Conservation (phyloP, 2,888 invertebrate species). For the Ichneumoninae sp. region DNA sequence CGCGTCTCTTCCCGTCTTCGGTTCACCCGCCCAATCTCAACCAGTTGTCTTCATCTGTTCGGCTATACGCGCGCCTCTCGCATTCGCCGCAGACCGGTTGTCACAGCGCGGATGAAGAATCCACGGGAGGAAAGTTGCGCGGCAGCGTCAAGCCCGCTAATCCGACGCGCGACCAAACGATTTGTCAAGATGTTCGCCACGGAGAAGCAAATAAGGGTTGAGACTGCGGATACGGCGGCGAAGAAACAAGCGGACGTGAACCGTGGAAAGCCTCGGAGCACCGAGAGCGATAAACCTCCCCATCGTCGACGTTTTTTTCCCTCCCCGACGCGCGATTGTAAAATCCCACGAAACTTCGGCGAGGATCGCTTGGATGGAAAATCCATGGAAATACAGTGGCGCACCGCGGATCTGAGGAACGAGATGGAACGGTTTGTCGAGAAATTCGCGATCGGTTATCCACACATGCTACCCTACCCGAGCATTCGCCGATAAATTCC, state of each 20-base stretch:
- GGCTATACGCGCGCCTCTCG: background rate
- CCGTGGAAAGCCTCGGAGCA: background rate
- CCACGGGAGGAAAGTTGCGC: background rate
- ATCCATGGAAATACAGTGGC: constrained; percentile 1
- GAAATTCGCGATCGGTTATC: constrained; percentile 17
- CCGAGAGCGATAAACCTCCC: constrained; percentile 72
- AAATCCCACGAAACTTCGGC: constrained; percentile 66
- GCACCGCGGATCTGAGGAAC: background rate
- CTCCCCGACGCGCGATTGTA: constrained; percentile 31
- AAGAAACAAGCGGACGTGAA: background rate
- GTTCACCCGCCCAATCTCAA: background rate
- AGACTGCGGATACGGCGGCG: background rate
- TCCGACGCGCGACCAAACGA: constrained; percentile 19
- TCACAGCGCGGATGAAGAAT: constrained; percentile 11
- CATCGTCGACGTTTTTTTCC: background rate
- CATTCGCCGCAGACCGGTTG: constrained; percentile 37
- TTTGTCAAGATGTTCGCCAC: constrained; percentile 13
- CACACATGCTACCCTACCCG: background rate
- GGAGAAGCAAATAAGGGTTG: background rate
- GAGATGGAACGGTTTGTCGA: constrained; percentile 33
- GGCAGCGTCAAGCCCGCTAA: background rate
- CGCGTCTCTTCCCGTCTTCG: background rate
- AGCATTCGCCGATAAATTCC: constrained; percentile 9
- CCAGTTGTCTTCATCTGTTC: background rate
- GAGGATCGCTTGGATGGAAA: constrained; percentile 4